phyloP scores from a whole-genome alignment of 2,113 vertebrate genomes.

The Rhabdornis inornatus region DNA sequence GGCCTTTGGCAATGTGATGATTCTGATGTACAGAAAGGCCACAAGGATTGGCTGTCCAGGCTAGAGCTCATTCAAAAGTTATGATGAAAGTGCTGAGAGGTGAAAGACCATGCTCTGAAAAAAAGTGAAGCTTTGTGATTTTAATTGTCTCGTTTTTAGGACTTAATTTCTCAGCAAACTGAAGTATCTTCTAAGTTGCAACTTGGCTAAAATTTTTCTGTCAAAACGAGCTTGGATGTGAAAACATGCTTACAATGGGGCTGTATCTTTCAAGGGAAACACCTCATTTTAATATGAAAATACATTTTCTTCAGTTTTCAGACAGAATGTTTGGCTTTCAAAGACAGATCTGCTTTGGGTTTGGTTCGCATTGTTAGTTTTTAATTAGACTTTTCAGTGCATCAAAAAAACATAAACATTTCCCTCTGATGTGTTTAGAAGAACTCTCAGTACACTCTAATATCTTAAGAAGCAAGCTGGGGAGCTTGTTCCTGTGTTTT shows the following conservation, averaged over 20 bases:
- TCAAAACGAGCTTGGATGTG: background rate
- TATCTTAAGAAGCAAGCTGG: background rate
- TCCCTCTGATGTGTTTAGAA: background rate
- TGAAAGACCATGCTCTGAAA: background rate
- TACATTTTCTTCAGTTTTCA: background rate
- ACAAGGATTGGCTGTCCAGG: background rate
- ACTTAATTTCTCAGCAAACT: fast-evolving
- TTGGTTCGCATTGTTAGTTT: background rate
- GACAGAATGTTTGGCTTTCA: background rate
- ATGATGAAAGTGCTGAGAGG: background rate
- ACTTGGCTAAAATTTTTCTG: background rate
- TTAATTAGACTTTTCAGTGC: background rate
- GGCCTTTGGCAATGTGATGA: background rate
- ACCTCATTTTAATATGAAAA: background rate
- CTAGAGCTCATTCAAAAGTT: background rate
- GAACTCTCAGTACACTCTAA: background rate
- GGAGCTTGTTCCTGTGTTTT: background rate
- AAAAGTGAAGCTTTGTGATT: background rate
- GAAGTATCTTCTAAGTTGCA: background rate
- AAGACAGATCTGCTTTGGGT: fast-evolving
- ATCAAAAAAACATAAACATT: background rate
- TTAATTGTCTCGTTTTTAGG: background rate
- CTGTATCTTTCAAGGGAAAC: background rate
- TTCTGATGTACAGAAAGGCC: background rate
- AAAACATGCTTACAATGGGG: background rate